Base-by-base conservation (phyloP, 92 coral and sea anemone species). In the Siderastrea siderea region DNA sequence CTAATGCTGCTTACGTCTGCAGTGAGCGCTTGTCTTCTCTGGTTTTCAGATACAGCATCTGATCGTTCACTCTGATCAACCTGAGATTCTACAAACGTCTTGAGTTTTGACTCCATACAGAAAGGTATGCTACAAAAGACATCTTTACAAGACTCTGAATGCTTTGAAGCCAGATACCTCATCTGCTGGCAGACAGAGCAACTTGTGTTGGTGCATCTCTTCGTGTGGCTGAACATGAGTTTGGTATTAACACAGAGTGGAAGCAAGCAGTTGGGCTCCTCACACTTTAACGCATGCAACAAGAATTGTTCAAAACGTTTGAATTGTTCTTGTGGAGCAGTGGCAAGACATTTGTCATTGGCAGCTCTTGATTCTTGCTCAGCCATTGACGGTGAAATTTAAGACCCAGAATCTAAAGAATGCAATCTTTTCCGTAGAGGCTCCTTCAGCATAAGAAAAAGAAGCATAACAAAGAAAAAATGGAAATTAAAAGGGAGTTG, bases 161-260 rank as follows among this genome's bases (percentile, higher is more conserved):
- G 87, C 6, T 84, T 45, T 26, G 63, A 6, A 15, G 59, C 48
- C 51, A 57, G 72, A 2, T 46, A 13, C 26, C 12, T 73, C 59
- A 60, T 6, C 79, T 43, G 17, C 13, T 74, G 63, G 26, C 80
- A 84, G 50, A 84, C 14, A 17, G 63, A 5, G 70, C 87, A 84
- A 61, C 38, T 73, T 50, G 49, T 3, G 4, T 7, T 64, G 51
- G 65, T 49, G 73, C 80, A 84, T 19, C 64, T 13, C 73, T 10
- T 51, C 6, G 74, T 46, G 76, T 84, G 73, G 19, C 61, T 63
- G 15, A 84, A 62, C 55, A 17, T 38, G 12, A 73, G 87, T 52
- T 84, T 84, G 15, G 45, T 60, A 73, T 74, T 84, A 44, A 84
- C 87, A 26, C 87, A 84, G 14, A 74, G 49, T 9, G 81, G 73